phyloP scores from a whole-genome alignment of 2,113 vertebrate genomes.

The Xenopus laevis region DNA sequence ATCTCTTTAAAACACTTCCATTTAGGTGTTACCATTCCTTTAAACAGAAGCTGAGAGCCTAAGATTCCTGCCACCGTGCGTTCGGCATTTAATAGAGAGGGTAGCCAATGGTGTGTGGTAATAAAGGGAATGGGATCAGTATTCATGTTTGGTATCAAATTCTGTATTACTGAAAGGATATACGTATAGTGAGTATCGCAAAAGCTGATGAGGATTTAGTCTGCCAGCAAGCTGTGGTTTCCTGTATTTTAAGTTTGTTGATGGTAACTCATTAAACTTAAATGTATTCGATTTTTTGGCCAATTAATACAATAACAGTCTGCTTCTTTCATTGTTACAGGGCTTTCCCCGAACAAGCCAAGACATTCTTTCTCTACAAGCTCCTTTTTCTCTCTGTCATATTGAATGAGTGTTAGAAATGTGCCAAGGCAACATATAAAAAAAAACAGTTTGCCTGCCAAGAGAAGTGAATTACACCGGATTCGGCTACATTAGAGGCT shows the following conservation, averaged over 20 bases:
- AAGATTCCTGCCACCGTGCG: neutral
- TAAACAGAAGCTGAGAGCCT: no score
- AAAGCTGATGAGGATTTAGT: neutral
- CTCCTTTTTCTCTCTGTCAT: neutral
- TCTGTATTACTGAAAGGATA: no score
- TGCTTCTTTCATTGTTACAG: neutral
- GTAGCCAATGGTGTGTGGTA: no score
- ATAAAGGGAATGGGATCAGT: no score
- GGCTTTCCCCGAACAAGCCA: neutral
- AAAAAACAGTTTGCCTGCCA: constrained; percentile 6
- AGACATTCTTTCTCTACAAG: constrained; percentile 8
- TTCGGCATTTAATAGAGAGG: no score
- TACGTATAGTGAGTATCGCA: no score
- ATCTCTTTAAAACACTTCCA: no score
- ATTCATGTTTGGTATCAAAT: no score
- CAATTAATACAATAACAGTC: constrained; percentile 9
- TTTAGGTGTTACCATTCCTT: no score
- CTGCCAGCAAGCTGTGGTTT: neutral
- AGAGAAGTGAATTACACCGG: constrained; percentile 20
- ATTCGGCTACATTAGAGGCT: constrained; percentile 3
- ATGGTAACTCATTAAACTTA: constrained; percentile 3
- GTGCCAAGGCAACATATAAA: constrained; percentile 9
- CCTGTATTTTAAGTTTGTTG: constrained; percentile 1
- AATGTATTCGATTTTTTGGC: neutral
- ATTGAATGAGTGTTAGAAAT: neutral